A percentile compares a stretch with the other conserved stretches of the same genome.
phyloP scores from a whole-genome alignment of 2,797 vertebrate genomes.

The Anableps anableps region DNA sequence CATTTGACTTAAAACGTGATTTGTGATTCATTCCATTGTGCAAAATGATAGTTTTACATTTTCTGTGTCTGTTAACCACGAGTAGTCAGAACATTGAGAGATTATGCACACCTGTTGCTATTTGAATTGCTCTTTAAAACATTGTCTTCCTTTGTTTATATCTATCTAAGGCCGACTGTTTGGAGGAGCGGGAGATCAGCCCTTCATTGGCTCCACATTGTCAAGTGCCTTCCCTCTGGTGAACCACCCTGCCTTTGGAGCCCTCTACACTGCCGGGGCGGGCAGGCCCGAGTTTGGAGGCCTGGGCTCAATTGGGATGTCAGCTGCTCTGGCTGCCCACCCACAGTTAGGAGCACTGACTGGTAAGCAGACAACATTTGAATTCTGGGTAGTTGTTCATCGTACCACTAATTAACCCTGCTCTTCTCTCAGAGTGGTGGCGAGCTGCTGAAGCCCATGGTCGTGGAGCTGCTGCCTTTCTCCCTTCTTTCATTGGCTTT shows the following conservation, averaged over 20 bases:
- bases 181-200: slow-evolving; percentile 89
- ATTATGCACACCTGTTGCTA: slow-evolving; percentile 31
- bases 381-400: slow-evolving; percentile 18
- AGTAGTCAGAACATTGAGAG: slow-evolving; percentile 14
- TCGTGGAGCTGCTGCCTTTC: slow-evolving; percentile 89
- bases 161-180: slow-evolving; percentile 89
- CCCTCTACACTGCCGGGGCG: slow-evolving; percentile 89
- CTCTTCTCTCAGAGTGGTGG: slow-evolving; percentile 91
- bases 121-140: slow-evolving; percentile 28
- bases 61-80: slow-evolving; percentile 5
- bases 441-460: slow-evolving; percentile 89
- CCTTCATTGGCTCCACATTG: slow-evolving; percentile 91
- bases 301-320: slow-evolving; percentile 88
- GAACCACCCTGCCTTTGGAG: slow-evolving; percentile 92
- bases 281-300: slow-evolving; percentile 93
- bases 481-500: slow-evolving; percentile 92
- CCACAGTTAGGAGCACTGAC: slow-evolving; percentile 91
- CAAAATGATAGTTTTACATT: background rate
- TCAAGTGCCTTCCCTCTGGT: slow-evolving; percentile 96
- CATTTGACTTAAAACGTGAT: background rate
- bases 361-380: slow-evolving; percentile 76
- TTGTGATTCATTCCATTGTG: background rate
- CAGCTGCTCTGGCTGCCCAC: slow-evolving; percentile 90
- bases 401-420: slow-evolving; percentile 31
- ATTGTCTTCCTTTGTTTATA: slow-evolving; percentile 19